Conservation (phyloP, 2,888 invertebrate species). For the Lycophotia porphyrea region DNA sequence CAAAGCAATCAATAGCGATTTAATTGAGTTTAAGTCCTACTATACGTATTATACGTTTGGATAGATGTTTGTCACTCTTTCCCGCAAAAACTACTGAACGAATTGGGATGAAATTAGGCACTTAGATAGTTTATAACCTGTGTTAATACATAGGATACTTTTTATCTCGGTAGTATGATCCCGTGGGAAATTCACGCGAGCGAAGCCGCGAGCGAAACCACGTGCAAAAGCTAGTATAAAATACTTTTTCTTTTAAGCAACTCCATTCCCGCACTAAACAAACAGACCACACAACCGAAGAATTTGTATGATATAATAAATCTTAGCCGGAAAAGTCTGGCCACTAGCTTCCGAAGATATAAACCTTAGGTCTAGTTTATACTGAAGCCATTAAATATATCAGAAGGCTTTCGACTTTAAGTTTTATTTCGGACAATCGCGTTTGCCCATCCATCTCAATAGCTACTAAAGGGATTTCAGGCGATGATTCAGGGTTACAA, state of each 20-base stretch:
- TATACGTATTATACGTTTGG: no score
- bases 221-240: no score
- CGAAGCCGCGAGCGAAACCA: no score
- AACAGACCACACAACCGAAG: not conserved
- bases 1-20: not conserved
- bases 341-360: constrained; percentile 7
- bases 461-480: constrained; percentile 46
- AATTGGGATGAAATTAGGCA: no score
- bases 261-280: not conserved
- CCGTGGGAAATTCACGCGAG: no score
- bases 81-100: no score
- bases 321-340: constrained; percentile 7
- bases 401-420: constrained; percentile 15
- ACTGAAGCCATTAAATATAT: constrained; percentile 18
- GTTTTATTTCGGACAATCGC: constrained; percentile 28
- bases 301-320: constrained; percentile 15
- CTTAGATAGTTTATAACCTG: no score
- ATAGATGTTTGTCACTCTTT: no score
- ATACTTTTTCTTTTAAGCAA: not conserved
- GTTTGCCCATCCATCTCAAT: constrained; percentile 31
- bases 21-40: not conserved
- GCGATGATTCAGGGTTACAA: constrained; percentile 39
- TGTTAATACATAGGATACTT: no score
- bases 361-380: constrained; percentile 7
- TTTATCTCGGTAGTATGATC: no score